phyloP scores from a whole-genome alignment of 2,797 vertebrate genomes.

The Gila robusta region DNA sequence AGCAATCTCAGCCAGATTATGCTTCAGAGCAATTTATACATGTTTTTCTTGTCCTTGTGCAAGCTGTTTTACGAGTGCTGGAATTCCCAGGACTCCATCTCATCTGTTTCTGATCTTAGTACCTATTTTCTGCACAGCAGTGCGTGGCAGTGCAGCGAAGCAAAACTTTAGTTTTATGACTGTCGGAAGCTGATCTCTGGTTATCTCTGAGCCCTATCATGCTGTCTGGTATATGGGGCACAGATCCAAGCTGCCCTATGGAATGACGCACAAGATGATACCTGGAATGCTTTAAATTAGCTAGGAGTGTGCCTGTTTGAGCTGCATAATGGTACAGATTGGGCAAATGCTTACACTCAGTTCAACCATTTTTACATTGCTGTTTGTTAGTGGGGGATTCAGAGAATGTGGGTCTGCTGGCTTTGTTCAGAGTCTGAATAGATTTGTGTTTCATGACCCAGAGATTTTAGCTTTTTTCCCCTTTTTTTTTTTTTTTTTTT shows the following conservation, averaged over 20 bases:
- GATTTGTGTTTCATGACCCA: slow-evolving; percentile 17
- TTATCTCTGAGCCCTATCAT: slow-evolving; percentile 5
- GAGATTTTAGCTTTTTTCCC: background rate
- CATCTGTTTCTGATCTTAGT: slow-evolving; percentile 58
- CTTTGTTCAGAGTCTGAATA: slow-evolving; percentile 6
- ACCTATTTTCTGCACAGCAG: slow-evolving; percentile 43
- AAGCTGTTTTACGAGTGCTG: slow-evolving; percentile 52
- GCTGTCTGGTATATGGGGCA: slow-evolving; percentile 18
- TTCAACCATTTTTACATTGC: background rate
- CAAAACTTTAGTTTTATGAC: slow-evolving; percentile 44
- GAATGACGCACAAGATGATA: slow-evolving; percentile 16
- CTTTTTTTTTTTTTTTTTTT: background rate
- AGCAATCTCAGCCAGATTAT: slow-evolving; percentile 53
- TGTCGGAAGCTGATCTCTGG: slow-evolving; percentile 42
- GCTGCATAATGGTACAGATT: slow-evolving; percentile 1
- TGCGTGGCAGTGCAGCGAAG: background rate
- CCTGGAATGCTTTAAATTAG: slow-evolving; percentile 48
- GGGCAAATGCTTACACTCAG: background rate
- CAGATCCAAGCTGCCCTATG: slow-evolving; percentile 4
- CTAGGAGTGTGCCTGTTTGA: slow-evolving; percentile 2
- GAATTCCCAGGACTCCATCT: slow-evolving; percentile 33
- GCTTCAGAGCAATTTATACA: slow-evolving; percentile 43
- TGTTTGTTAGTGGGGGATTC: slow-evolving; percentile 14
- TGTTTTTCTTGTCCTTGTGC: slow-evolving; percentile 55
- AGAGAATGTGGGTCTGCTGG: slow-evolving; percentile 6